phyloP scores from a whole-genome alignment of 2,797 vertebrate genomes.

The Acanthurus tractus region DNA sequence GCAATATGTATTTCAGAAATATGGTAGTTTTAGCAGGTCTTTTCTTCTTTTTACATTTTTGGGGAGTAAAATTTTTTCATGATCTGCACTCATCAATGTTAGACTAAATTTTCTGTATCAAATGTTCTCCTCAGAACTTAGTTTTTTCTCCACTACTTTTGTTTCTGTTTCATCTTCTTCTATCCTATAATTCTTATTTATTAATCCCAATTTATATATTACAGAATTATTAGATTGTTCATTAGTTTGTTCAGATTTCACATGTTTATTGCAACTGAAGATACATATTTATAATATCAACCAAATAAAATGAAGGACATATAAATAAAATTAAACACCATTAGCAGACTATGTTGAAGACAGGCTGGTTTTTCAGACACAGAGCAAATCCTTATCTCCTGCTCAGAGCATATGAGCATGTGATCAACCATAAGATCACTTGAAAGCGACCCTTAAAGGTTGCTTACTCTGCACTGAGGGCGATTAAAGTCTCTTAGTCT shows the following conservation, averaged over 20 bases:
- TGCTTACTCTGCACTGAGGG: not conserved
- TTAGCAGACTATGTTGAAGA: too few relatives aligned
- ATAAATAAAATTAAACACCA: too few relatives aligned
- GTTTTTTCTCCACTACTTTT: not conserved
- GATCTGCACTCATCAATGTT: too few relatives aligned
- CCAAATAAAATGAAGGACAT: too few relatives aligned
- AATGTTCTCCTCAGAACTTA: not conserved
- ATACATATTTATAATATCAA: too few relatives aligned
- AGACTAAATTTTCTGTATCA: too few relatives aligned
- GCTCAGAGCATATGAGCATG: too few relatives aligned
- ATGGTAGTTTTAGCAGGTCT: too few relatives aligned
- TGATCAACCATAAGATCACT: not conserved
- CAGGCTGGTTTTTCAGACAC: not conserved
- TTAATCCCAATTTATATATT: not conserved
- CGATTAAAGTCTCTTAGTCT: not conserved
- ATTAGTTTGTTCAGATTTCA: not conserved
- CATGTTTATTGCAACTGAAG: not conserved
- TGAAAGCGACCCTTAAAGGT: too few relatives aligned
- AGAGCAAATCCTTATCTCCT: not conserved
- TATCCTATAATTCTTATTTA: not conserved
- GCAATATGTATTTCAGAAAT: not conserved
- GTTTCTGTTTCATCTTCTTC: not conserved
- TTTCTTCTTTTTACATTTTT: too few relatives aligned
- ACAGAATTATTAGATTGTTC: not conserved
- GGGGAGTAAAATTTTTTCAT: too few relatives aligned